Evolutionary conservation across 92 coral and sea anemone genomes (phyloP).

Genomic region (Blastomussa wellsi): DNA sequence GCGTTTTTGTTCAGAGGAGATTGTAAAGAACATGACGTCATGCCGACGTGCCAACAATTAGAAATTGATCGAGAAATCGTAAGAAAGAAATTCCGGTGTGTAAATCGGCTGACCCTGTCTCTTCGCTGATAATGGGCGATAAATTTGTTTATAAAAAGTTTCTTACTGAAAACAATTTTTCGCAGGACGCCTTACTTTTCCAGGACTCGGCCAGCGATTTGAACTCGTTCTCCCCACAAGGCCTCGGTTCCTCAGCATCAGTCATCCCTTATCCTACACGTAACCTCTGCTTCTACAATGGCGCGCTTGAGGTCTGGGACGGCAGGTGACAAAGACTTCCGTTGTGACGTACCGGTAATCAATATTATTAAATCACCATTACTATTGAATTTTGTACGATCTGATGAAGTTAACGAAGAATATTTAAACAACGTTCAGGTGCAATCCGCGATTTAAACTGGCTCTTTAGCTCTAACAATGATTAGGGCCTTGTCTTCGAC

Average conservation of each 20-base stretch:
- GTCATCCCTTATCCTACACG: constrained; percentile 90
- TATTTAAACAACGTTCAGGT: background rate
- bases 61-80: background rate
- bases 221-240: constrained; percentile 43
- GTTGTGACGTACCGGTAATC: background rate
- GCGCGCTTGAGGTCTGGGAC: constrained; percentile 77
- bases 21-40: background rate
- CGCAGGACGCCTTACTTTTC: constrained; percentile 68
- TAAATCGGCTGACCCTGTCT: background rate
- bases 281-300: constrained; percentile 77
- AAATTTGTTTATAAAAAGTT: background rate
- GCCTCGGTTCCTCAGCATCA: constrained; percentile 48
- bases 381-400: background rate
- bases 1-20: background rate
- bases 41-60: background rate
- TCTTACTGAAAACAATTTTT: background rate
- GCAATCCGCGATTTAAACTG: background rate
- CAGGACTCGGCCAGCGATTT: constrained; percentile 63
- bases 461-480: background rate
- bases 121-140: background rate
- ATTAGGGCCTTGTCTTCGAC: background rate
- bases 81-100: background rate
- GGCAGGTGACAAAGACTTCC: constrained; percentile 68
- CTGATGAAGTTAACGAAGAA: background rate
- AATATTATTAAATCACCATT: background rate